Base-by-base conservation (phyloP, 2,888 invertebrate species). In the Philopedon plagiatum region DNA sequence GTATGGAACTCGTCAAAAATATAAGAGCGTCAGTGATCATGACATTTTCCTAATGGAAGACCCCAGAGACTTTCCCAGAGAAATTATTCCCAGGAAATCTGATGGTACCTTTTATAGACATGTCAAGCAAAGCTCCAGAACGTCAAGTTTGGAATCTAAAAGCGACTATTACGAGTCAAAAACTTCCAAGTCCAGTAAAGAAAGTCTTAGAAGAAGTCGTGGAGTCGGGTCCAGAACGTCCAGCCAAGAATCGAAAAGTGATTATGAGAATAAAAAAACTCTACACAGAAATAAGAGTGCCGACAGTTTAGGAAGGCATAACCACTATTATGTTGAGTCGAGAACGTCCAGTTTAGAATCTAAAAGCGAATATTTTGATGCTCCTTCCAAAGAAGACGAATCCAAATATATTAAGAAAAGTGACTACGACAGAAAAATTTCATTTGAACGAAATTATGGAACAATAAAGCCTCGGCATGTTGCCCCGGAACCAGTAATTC, bases 41-140 rank as follows among this genome's bases (percentile, higher is more conserved):
- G 93, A 93, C 82, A 92, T 94, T 78, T 94, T 94, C 86, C 88
- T 91, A 61, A 89, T 91, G 81, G 94, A 94, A 81, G 93, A 93
- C 85, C 92, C 92, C n/a, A 86, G 92, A 18, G 90, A 92, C 81
- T 86, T 92, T 60, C 92, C 92, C 0, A 88, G 92, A 19, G 92
- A 93, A 82, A 92, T 91, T 74, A 86, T 92, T 9, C 91, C 91
- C 9, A 89, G 92, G 8, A 90, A 92, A 81, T 93, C 92, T 0
- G 92, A 93, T 80, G 92, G 92, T 2, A 90, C 88, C 78, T 92
- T 91, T 81, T 92, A 92, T 79, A 91, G 91, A 79, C 90, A 91
- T 79, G 90, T 91, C 69, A 91, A 91, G 80, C 87, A 90, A 71
- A 88, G 90, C 23, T 91, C 92, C 0, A 87, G 92, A 46, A 90